Evolutionary conservation across 2,888 invertebrate genomes (phyloP).

Genomic region (Platypus cylindrus): DNA sequence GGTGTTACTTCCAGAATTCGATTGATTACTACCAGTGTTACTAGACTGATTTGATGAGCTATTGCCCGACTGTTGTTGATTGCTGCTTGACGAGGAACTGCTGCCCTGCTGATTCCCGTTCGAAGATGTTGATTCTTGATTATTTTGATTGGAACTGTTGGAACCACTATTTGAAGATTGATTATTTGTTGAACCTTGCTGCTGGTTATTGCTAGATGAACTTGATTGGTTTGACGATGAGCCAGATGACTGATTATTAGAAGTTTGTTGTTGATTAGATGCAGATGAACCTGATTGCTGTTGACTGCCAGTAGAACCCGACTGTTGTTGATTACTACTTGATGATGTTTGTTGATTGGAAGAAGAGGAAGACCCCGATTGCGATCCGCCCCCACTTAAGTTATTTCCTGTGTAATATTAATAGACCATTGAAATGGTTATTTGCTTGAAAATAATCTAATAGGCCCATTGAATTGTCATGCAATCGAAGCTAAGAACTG

Average conservation of each 20-base stretch:
- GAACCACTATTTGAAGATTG: conserved; percentile 4
- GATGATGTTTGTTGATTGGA: conserved; percentile 1
- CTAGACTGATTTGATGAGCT: conserved; percentile 9
- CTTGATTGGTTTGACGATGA: conserved; percentile 12
- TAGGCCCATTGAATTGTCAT: too few species aligned
- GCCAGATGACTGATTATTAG: conserved; percentile 12
- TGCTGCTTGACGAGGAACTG: conserved; percentile 5
- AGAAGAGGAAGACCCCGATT: too few species aligned
- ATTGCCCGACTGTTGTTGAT: conserved; percentile 7
- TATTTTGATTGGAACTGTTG: conserved; percentile 1
- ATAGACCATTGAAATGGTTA: too few species aligned
- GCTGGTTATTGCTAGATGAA: conserved; percentile 9
- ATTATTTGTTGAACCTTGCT: conserved; percentile 4
- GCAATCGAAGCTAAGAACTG: too few species aligned
- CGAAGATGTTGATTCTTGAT: conserved; percentile 2
- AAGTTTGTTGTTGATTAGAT: conserved; percentile 13
- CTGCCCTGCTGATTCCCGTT: conserved; percentile 10
- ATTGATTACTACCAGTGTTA: conserved; percentile 8
- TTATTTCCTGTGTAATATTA: too few species aligned
- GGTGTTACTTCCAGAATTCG: conserved; percentile 10
- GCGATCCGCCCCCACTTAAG: too few species aligned
- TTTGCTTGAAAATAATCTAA: too few species aligned
- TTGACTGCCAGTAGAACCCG: conserved; percentile 2
- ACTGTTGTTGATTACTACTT: conserved; percentile 12
- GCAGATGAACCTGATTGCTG: conserved; percentile 3